Percentiles rank a stretch among this genome's conserved stretches.
These are phyloP conservation scores for Myotis planiceps DNA, from an alignment of 2,797 vertebrate species.

Conservation along the genomic window DNA sequence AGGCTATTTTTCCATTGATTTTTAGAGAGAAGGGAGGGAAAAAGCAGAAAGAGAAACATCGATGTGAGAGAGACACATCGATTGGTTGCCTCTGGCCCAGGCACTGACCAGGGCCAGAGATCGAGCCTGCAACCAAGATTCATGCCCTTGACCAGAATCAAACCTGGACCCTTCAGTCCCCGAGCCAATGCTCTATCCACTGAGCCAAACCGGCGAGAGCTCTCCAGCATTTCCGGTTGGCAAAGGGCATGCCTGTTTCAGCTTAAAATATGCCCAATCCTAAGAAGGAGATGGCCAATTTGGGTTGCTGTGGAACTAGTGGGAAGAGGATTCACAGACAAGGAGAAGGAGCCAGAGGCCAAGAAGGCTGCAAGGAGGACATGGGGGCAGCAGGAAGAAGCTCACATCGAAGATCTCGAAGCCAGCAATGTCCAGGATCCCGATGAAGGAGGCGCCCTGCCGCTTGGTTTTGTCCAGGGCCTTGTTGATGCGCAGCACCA, in stretches of 20 bases:
- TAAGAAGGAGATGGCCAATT: not conserved
- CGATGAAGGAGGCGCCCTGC: conserved; percentile 99
- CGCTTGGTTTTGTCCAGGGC: conserved; percentile 98
- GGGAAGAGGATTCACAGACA: not conserved
- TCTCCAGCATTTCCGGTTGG: not conserved
- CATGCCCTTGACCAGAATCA: too few relatives aligned
- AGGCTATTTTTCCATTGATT: too few relatives aligned
- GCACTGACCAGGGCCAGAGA: too few relatives aligned
- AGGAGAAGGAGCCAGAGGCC: not conserved
- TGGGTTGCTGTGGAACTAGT: rapidly evolving
- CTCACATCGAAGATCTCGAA: conserved; percentile 98
- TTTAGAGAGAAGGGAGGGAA: too few relatives aligned
- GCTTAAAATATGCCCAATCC: not conserved
- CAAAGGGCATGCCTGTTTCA: not conserved
- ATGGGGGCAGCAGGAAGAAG: rapidly evolving
- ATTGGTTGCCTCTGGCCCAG: too few relatives aligned
- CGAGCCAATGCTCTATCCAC: too few relatives aligned
- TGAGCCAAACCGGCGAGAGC: too few relatives aligned
- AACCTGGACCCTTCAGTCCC: too few relatives aligned
- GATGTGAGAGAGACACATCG: too few relatives aligned
- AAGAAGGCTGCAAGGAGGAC: rapidly evolving
- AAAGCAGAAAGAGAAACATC: too few relatives aligned
- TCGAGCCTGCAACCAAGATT: too few relatives aligned
- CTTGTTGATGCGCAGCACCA: conserved; percentile 97
- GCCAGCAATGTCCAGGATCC: conserved; percentile 98